phyloP scores from a whole-genome alignment of 30 jellyfish, hydroid and myxozoan genomes.

The Pseudorhiza aurosa region DNA sequence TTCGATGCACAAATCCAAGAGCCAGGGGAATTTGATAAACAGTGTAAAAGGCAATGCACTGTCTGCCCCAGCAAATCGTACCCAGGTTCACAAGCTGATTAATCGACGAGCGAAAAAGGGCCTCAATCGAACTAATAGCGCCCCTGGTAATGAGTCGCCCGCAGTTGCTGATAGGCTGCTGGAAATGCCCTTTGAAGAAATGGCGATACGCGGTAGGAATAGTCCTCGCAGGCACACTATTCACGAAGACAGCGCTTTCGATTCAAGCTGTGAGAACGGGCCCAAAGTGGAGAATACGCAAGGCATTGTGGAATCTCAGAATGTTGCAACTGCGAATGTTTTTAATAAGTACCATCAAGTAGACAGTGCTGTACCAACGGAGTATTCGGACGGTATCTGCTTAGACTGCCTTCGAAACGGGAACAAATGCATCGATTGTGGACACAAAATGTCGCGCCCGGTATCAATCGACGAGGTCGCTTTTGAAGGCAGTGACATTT shows the following conservation, averaged over 20 bases:
- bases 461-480: slow-evolving; percentile 18
- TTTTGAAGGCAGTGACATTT: slow-evolving; percentile 9
- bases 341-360: background rate
- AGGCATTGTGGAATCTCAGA: background rate
- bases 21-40: slow-evolving; percentile 19
- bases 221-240: slow-evolving; percentile 14
- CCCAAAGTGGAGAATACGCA: background rate
- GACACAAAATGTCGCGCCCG: slow-evolving; percentile 13
- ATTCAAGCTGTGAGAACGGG: background rate
- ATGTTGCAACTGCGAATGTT: background rate
- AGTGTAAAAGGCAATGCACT: background rate
- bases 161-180: slow-evolving; percentile 43
- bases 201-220: slow-evolving; percentile 31
- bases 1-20: slow-evolving; percentile 18
- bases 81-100: slow-evolving; percentile 54
- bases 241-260: background rate
- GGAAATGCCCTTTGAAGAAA: slow-evolving; percentile 71
- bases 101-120: slow-evolving; percentile 47
- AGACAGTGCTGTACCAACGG: slow-evolving; percentile 2
- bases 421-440: slow-evolving; percentile 20
- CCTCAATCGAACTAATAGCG: slow-evolving; percentile 23
- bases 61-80: slow-evolving; percentile 34
- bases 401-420: slow-evolving; percentile 62
- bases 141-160: slow-evolving; percentile 51
- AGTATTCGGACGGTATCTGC: slow-evolving; percentile 21